These are phyloP conservation scores for Poecilus cupreus DNA, from an alignment of 2,888 invertebrate species.

Conservation along the genomic window DNA sequence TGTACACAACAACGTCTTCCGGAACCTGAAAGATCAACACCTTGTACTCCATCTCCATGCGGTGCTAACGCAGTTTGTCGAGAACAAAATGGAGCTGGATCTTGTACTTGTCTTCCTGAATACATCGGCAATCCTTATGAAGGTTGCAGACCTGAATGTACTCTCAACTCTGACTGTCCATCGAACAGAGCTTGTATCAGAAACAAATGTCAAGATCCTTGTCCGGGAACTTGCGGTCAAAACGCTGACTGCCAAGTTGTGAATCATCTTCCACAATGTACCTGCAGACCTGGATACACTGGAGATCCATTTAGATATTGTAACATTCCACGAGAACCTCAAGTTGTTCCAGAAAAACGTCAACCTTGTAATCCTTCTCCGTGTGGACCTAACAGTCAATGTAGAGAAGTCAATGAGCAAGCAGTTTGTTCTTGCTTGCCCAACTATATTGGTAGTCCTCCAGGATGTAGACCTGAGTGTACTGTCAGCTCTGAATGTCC, in stretches of 20 bases:
- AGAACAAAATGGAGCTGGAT: constrained; percentile 74
- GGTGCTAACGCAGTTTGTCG: constrained; percentile 74
- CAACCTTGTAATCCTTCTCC: constrained; percentile 84
- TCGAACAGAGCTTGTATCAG: constrained; percentile 75
- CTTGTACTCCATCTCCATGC: constrained; percentile 70
- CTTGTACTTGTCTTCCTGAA: constrained; percentile 74
- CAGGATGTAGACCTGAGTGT: constrained; percentile 83
- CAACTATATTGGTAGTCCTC: constrained; percentile 79
- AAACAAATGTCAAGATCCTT: constrained; percentile 77
- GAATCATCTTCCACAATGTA: constrained; percentile 71
- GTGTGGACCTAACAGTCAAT: constrained; percentile 86
- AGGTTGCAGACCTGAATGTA: constrained; percentile 77
- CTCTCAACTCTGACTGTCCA: constrained; percentile 76
- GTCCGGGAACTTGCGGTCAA: constrained; percentile 79
- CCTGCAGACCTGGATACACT: constrained; percentile 74
- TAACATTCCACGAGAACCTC: constrained; percentile 53
- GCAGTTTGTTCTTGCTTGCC: constrained; percentile 84
- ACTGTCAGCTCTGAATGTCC: constrained; percentile 82
- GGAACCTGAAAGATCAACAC: constrained; percentile 59
- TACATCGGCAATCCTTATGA: constrained; percentile 77
- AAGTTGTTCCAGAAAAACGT: constrained; percentile 58
- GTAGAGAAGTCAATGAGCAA: constrained; percentile 79
- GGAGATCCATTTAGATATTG: constrained; percentile 72
- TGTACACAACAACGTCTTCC: constrained; percentile 71
- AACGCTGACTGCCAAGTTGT: constrained; percentile 78